Evolutionary conservation across 23 tunicate genomes (phyloP).

Genomic region (Halocynthia aurantium): DNA sequence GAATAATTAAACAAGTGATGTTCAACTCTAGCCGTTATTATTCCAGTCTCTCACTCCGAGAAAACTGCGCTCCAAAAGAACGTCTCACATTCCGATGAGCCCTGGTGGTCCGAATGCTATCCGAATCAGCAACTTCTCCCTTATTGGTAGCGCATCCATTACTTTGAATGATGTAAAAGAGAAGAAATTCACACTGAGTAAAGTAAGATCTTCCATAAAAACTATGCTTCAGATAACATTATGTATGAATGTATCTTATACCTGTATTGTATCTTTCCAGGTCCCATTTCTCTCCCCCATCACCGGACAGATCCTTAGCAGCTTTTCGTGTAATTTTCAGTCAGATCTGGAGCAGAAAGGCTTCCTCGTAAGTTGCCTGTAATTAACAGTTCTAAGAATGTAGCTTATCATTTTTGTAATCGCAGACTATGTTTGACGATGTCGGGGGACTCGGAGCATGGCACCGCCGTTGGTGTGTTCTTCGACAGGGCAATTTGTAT

Average conservation of each 20-base stretch:
- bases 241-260: background rate
- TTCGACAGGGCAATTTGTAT: conserved; percentile 60
- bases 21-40: background rate
- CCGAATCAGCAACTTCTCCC: conserved; percentile 81
- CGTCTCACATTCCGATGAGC: conserved; percentile 43
- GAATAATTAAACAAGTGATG: too few relatives aligned
- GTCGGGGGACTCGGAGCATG: conserved; percentile 94
- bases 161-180: conserved; percentile 40
- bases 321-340: conserved; percentile 33
- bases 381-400: too few relatives aligned
- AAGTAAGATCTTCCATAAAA: conserved; percentile 26
- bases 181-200: conserved; percentile 57
- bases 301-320: conserved; percentile 65
- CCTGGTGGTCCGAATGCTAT: conserved; percentile 97
- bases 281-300: conserved; percentile 92
- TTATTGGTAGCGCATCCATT: conserved; percentile 62
- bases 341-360: conserved; percentile 73
- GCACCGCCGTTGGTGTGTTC: conserved; percentile 88
- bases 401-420: background rate
- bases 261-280: conserved; percentile 21
- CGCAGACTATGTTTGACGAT: conserved; percentile 86
- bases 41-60: conserved; percentile 83
- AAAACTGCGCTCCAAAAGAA: conserved; percentile 8
- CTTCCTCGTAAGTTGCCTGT: conserved; percentile 51
- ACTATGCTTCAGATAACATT: background rate